Percentiles rank a stretch among this genome's conserved stretches.
Evolutionary conservation across 2,113 vertebrate species (phyloP).

Genomic region (Channa argus): DNA sequence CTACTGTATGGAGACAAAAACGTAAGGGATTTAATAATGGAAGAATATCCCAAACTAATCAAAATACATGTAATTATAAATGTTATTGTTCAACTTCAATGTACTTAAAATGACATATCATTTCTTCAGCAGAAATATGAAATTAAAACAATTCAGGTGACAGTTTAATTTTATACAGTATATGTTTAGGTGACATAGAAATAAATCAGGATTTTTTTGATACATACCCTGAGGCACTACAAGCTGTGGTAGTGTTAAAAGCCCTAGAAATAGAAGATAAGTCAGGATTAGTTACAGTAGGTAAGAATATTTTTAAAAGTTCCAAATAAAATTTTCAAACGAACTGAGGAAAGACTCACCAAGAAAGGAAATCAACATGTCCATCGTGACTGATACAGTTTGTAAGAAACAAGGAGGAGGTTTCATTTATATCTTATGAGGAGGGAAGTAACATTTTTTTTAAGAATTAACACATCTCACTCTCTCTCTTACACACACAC

Average conservation of each 20-base stretch:
- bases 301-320: not conserved
- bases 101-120: not conserved
- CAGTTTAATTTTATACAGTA: not conserved
- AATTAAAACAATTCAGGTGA: not conserved
- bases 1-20: slow-evolving; percentile 31
- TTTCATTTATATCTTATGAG: slow-evolving; percentile 18
- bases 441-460: slow-evolving; percentile 60
- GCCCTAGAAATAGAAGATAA: slow-evolving; percentile 56
- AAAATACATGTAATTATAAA: not conserved
- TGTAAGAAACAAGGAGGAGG: not conserved
- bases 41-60: fast-evolving
- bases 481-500: no score
- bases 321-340: not conserved
- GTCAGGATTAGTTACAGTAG: not conserved
- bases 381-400: slow-evolving; percentile 49
- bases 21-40: not conserved
- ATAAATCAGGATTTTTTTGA: not conserved
- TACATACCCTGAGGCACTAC: slow-evolving; percentile 33
- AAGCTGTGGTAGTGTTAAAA: slow-evolving; percentile 35
- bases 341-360: slow-evolving; percentile 66
- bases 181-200: not conserved
- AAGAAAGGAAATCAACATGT: slow-evolving; percentile 35
- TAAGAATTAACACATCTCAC: not conserved
- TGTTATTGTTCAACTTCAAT: not conserved
- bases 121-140: not conserved